A percentile compares a stretch with the other conserved stretches of the same genome.
These are phyloP conservation scores for Selene dorsalis DNA, from an alignment of 2,797 vertebrate species.

Conservation along the genomic window DNA sequence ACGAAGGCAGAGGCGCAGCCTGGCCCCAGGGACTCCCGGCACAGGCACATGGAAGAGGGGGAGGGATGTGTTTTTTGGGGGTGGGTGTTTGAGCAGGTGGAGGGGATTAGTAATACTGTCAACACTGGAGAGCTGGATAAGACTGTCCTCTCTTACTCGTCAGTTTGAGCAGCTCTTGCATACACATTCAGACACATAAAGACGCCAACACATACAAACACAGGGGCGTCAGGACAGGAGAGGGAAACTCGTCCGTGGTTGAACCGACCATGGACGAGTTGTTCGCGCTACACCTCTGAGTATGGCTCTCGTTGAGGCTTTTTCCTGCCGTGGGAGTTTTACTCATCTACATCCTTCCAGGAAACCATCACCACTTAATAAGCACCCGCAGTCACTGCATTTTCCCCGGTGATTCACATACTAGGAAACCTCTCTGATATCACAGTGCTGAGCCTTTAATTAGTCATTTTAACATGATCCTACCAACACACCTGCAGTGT, in stretches of 20 bases:
- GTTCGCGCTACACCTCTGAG: slow-evolving; percentile 38
- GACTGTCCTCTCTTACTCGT: slow-evolving; percentile 86
- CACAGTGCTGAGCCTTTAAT: background rate
- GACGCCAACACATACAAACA: slow-evolving; percentile 64
- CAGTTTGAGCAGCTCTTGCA: slow-evolving; percentile 80
- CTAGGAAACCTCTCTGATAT: background rate
- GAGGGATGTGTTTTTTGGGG: slow-evolving; percentile 79
- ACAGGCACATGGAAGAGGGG: slow-evolving; percentile 72
- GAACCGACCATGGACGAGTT: slow-evolving; percentile 31
- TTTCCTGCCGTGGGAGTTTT: slow-evolving; percentile 14
- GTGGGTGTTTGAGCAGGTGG: slow-evolving; percentile 97
- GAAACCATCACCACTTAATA: background rate
- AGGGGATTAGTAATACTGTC: slow-evolving; percentile 98
- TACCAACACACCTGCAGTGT: background rate
- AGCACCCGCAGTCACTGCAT: background rate
- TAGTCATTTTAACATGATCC: background rate
- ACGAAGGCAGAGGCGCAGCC: slow-evolving; percentile 72
- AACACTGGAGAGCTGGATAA: slow-evolving; percentile 95
- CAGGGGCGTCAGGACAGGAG: slow-evolving; percentile 40
- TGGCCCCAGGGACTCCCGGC: slow-evolving; percentile 81
- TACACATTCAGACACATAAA: slow-evolving; percentile 74
- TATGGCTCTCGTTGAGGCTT: slow-evolving; percentile 24
- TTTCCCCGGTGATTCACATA: background rate
- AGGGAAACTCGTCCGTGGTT: slow-evolving; percentile 40
- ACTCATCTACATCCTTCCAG: background rate